Base-by-base conservation (phyloP, 2,888 invertebrate species). In the Loripinus fragilis region DNA sequence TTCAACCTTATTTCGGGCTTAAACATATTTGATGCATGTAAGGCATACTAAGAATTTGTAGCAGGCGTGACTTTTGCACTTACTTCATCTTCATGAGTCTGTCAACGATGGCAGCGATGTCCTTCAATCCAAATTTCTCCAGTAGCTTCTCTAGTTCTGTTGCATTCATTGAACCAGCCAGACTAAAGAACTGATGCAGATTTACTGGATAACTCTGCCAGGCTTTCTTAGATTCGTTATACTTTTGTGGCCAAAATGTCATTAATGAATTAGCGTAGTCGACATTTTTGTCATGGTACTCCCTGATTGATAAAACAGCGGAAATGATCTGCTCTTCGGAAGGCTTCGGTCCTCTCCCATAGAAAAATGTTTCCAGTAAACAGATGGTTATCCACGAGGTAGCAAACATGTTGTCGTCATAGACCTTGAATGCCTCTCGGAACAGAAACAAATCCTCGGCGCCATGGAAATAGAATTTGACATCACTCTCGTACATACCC, bases 341-440 rank as follows among this genome's bases (percentile, higher is more conserved):
- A n/a, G 84, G 78, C 55, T 83, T 84, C 23, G 83, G 79, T 20
- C 76, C 81, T 45, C 79, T 79, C 28, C 85, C 85, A 45, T 85
- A 85, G 10, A 79, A 48, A 50, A 81, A 85, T 7, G 90, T 85
- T 73, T 92, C 92, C 10, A 91, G 71, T 41, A 92, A 73, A 48
- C 85, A 85, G 0, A 83, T 78, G n/a, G 89, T 87, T 15, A 92
- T 89, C 91, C 91, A 91, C 0, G 90, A 85, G 0, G 90, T 90
- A 0, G 87, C 90, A 74, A 92, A 92, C 90, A 91, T 91, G 75
- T 91, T 91, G 80, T 90, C 90, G 83, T 91, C 91, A 68, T 86
- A 90, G 7, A 91, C 86, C 12, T 80, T 74, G 45, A 90, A 83
- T 12, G 75, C 70, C 15, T 89, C 87, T 0, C 91, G 85, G n/a